Base-by-base conservation (phyloP, 1,140 invertebrate species). In the Diachasma alloeum region DNA sequence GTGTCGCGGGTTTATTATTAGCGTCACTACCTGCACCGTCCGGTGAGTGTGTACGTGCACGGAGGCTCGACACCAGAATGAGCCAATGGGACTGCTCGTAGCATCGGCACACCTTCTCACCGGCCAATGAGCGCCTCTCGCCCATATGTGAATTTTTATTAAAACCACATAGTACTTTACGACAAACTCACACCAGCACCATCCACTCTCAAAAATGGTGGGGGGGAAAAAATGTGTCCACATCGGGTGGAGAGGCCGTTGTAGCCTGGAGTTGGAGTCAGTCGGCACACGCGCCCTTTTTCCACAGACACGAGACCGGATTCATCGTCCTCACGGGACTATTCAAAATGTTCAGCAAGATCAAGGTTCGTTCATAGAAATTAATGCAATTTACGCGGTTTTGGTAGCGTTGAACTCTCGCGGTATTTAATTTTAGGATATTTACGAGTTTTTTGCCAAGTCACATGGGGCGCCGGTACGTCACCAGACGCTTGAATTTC, bases 101-200 rank as follows among this genome's bases (percentile, higher is more conserved):
- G 72, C 78, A 81, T 74, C 39, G 78, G 48, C 82, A 81, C 83
- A 79, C 83, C 82, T 81, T 78, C 77, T 19, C 31, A 5, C 67
- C 8, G 5, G 22, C 74, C 77, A 78, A 56, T 75, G 5, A n/a
- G 15, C 24, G 66, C 24, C 37, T n/a, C 9, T 39, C 31, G 2
- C 15, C 22, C 26, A 42, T 39, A 36, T 19, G 36, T 15, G 56
- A 17, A 59, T 37, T 39, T 73, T 53, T 36, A 59, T 73, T 56
- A 4, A 36, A 73, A 37, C 36, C 39, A 26, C 15, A 9, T 56
- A 11, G 1, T 31, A 31, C 24, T 26, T 11, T 31, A 6, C 6
- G 31, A 31, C 31, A 31, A 31, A 31, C 31, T 6, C 31, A 63
- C 59, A 31, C 59, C 0, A 24, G 1, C n/a, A 56, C 1, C 48